Conservation (phyloP, 2,888 invertebrate genomes). For the Rhogogaster chlorosoma region DNA sequence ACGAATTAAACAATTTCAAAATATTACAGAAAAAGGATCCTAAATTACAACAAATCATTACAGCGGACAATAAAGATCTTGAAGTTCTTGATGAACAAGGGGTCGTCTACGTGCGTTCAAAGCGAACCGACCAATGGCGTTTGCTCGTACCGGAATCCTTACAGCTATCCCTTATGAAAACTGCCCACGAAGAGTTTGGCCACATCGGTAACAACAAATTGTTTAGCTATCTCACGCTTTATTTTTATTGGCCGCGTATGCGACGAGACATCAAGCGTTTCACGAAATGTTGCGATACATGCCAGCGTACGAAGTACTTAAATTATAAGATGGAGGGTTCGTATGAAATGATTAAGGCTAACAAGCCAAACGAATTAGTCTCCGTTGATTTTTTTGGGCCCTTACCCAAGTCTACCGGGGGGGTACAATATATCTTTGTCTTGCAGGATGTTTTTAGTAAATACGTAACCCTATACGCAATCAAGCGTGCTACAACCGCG, state of each 20-base stretch:
- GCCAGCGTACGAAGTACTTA: constrained; percentile 53
- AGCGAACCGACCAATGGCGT: too few species aligned
- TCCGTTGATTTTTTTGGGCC: constrained; percentile 55
- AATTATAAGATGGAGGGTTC: constrained; percentile 35
- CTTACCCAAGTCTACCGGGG: constrained; percentile 48
- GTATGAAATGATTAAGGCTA: constrained; percentile 42
- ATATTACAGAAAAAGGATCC: too few species aligned
- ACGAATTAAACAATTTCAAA: too few species aligned
- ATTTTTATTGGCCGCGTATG: constrained; percentile 57
- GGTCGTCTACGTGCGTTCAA: too few species aligned
- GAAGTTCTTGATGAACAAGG: too few species aligned
- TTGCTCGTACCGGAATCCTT: too few species aligned
- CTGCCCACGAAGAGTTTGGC: constrained; percentile 49
- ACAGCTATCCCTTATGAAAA: not conserved
- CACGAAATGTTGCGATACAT: constrained; percentile 49
- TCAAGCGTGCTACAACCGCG: constrained; percentile 51
- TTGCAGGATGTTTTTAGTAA: constrained; percentile 54
- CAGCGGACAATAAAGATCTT: too few species aligned
- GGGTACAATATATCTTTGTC: constrained; percentile 54
- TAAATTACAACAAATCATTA: too few species aligned
- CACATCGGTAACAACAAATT: constrained; percentile 56
- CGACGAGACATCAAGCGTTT: constrained; percentile 51
- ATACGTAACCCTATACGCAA: constrained; percentile 45
- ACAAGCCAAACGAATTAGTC: constrained; percentile 44
- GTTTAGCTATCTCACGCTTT: constrained; percentile 49